Evolutionary conservation across 2,113 vertebrate genomes (phyloP), one percentile per base, ranked within the genome.

Genomic region (Bettongia penicillata): DNA sequence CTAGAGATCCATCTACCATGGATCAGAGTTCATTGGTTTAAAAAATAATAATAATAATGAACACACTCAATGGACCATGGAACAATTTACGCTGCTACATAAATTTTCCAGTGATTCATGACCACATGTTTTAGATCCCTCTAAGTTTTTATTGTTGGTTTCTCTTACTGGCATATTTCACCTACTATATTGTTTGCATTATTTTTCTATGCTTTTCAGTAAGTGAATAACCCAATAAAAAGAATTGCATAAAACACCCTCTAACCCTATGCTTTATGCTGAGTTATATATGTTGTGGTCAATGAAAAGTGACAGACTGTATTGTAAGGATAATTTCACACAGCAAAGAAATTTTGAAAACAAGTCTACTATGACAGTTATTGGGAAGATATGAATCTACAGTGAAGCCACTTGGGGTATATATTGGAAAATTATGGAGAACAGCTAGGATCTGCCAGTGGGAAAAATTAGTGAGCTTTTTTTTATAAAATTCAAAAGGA

Each of bases 351-450:
- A 50, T 53, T 91, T n/a, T 92, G 53, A 93, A 90, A 94, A 47
- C 89, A 97, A 47, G 3, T 93, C 47, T 14, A 53, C 6, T 2
- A 43, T 43, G 48, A 61, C 16, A 4, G 49, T 52, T 93, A 92
- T 19, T 37, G 16, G 22, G 84, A 89, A 90, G 24, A 89, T 47
- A 90, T 9, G 28, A 91, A 96, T 43, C 93, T 9, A 89, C 23
- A 95, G 91, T 55, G 84, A 92, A 91, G 94, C 57, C 31, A 91
- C 24, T 93, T 47, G 52, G 16, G 53, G 9, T 61, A 92, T 95
- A 53, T 93, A 77, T 53, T 90, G 8, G 92, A 90, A 96, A 84
- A 95, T 96, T 52, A 92, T n/a, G 89, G 24, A 91, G 47, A 31
- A 31, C 8, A 48, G 25, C 68, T 0, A 10, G 51, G 25, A n/a